A percentile compares a stretch with the other conserved stretches of the same genome.
phyloP scores from a whole-genome alignment of 2,888 invertebrate species.

The Clepsis dumicolana region DNA sequence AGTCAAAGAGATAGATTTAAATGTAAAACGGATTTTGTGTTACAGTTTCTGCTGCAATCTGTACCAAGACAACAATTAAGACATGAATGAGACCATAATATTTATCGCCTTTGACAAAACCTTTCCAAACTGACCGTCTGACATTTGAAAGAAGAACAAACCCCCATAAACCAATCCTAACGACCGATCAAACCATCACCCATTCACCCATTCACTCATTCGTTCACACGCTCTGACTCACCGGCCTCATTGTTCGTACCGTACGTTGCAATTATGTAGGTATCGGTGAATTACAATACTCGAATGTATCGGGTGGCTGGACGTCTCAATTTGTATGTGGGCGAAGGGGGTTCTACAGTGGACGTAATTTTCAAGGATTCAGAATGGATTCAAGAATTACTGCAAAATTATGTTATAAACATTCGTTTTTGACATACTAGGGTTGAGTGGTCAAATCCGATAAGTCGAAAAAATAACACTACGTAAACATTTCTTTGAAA shows the following conservation, averaged over 20 bases:
- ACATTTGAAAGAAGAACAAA: slow-evolving; percentile 41
- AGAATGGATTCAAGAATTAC: no score
- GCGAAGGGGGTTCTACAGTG: slow-evolving; percentile 33
- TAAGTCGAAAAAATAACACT: no score
- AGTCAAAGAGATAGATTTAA: no score
- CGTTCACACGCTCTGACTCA: slow-evolving; percentile 47
- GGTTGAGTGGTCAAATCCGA: no score
- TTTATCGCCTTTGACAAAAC: background rate
- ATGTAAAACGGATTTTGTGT: no score
- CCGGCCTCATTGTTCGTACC: slow-evolving; percentile 44
- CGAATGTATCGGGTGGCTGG: slow-evolving; percentile 37
- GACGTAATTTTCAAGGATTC: slow-evolving; percentile 4
- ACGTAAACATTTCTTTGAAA: no score
- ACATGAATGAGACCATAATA: no score
- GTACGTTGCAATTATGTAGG: slow-evolving; percentile 34
- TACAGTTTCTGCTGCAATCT: no score
- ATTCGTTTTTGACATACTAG: no score
- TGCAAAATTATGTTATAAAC: no score
- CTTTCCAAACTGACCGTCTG: slow-evolving; percentile 1
- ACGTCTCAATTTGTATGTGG: slow-evolving; percentile 50
- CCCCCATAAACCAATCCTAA: slow-evolving; percentile 40
- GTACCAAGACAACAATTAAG: background rate
- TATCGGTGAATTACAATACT: slow-evolving; percentile 52
- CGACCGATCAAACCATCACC: slow-evolving; percentile 45
- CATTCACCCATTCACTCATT: slow-evolving; percentile 50